These are phyloP conservation scores for Drosophila prosaltans DNA, from an alignment of 1,140 invertebrate genomes.

Conservation along the genomic window DNA sequence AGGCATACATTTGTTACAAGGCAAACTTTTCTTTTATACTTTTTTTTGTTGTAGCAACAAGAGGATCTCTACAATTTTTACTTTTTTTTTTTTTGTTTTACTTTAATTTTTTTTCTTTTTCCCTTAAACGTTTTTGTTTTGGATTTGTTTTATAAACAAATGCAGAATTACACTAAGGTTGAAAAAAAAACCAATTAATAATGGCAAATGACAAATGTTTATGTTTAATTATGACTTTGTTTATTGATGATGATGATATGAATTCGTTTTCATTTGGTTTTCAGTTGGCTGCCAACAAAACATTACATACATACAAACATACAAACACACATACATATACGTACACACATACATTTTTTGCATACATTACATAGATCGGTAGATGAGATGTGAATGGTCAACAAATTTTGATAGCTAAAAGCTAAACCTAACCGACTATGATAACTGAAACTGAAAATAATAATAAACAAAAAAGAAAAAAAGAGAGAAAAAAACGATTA, in stretches of 20 bases:
- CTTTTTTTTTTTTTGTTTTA: not conserved
- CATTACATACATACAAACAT: slow-evolving; percentile 6
- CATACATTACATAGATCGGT: slow-evolving; percentile 17
- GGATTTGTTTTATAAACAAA: slow-evolving; percentile 2
- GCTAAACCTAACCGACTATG: slow-evolving; percentile 2
- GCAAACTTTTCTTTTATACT: slow-evolving; percentile 1
- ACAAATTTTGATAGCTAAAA: not conserved
- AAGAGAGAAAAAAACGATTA: slow-evolving; percentile 4
- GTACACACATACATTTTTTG: slow-evolving; percentile 19
- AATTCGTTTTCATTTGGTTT: not conserved
- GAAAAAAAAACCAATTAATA: not conserved
- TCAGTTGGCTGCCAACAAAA: slow-evolving; percentile 12
- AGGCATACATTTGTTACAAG: slow-evolving; percentile 17
- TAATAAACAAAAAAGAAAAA: not conserved
- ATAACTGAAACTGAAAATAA: slow-evolving; percentile 6
- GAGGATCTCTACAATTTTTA: not conserved
- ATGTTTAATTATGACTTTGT: slow-evolving; percentile 10
- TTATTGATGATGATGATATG: not conserved
- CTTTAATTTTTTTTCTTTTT: slow-evolving; percentile 5
- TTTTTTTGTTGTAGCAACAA: not conserved
- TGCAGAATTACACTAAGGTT: not conserved
- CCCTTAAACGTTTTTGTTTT: not conserved
- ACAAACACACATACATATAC: not conserved
- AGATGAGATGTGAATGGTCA: not conserved
- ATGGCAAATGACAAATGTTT: not conserved